phyloP scores from a whole-genome alignment of 2,113 vertebrate genomes.

The Corynorhinus townsendii region DNA sequence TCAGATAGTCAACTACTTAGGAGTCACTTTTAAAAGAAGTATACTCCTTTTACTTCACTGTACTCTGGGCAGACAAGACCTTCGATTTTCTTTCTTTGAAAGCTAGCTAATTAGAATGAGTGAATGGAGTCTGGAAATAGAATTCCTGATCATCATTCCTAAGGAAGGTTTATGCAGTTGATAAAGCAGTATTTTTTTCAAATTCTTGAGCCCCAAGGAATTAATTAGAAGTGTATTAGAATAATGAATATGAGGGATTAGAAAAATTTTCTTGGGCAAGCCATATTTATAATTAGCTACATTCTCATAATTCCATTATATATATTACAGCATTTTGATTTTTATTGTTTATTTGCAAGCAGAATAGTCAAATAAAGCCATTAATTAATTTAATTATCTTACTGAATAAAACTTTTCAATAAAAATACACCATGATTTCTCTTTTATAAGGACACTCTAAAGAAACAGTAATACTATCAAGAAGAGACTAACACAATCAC shows the following conservation, averaged over 20 bases:
- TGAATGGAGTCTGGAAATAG: conserved; percentile 49
- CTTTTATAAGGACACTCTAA: neutral
- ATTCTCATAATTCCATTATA: conserved; percentile 74
- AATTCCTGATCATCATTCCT: conserved; percentile 52
- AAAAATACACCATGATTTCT: conserved; percentile 23
- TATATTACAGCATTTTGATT: conserved; percentile 55
- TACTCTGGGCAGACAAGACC: neutral
- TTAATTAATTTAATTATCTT: conserved; percentile 47
- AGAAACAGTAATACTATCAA: neutral
- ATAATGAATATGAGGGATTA: conserved; percentile 57
- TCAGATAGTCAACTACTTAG: neutral
- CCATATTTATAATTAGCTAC: conserved; percentile 75
- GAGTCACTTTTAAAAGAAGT: neutral
- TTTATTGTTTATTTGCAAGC: conserved; percentile 58
- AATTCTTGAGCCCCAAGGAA: conserved; percentile 58
- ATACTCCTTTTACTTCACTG: conserved; percentile 6
- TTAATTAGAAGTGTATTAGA: conserved; percentile 77
- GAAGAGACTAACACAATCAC: neutral
- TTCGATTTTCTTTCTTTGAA: conserved; percentile 47
- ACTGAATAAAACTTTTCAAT: conserved; percentile 53
- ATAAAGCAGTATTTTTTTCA: conserved; percentile 46
- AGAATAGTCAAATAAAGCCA: conserved; percentile 2
- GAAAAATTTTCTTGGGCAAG: conserved; percentile 71
- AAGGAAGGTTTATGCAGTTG: conserved; percentile 57
- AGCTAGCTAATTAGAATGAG: conserved; percentile 58